Evolutionary conservation across 1,140 invertebrate genomes (phyloP), one percentile per base, ranked within the genome.

Genomic region (Acromyrmex heyeri): DNA sequence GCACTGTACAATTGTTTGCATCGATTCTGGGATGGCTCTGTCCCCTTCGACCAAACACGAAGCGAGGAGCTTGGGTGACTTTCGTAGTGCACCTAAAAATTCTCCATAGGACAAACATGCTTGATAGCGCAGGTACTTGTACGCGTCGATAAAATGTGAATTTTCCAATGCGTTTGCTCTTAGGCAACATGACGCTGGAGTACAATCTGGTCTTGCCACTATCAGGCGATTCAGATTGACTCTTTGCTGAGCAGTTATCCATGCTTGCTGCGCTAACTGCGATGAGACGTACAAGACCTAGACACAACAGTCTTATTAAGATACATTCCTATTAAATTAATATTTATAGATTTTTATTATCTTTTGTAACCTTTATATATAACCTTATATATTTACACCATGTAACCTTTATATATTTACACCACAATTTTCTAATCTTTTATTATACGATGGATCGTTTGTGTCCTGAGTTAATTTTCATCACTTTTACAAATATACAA

Each of bases 161-260:
- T 96, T 97, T 89, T 98, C 97, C 30, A 99, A 95, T 61, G 96
- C 95, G 93, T 97, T 98, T 8, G 98, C 97, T 89, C 96, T 96
- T 82, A 97, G 96, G 93, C 97, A 98, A 92, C 97, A 98, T 50
- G 96, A 95, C 73, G 97, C 96, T 2, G 97, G 97, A 50, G 97
- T 96, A 53, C 96, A 96, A 92, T 98, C 97, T 50, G 97, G 97
- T 86, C 96, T 96, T 8, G 97, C 97, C 21, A 97, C 96, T 67
- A 99, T 97, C 83, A 99, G 94, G 86, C 96, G 96, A 91, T 98
- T 97, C 5, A 99, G 95, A 93, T 98, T 98, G 53, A 97, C 96
- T 87, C 98, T 96, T 94, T 99, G 98, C 93, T 99, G 98, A 3
- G 97, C 97, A 62, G 97, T 98, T 77, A 99, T 97, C 98, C 98